A percentile compares a stretch with the other conserved stretches of the same genome.
These are phyloP conservation scores for Zaprionus kolodkinae DNA, from an alignment of 1,140 invertebrate species.

Conservation along the genomic window DNA sequence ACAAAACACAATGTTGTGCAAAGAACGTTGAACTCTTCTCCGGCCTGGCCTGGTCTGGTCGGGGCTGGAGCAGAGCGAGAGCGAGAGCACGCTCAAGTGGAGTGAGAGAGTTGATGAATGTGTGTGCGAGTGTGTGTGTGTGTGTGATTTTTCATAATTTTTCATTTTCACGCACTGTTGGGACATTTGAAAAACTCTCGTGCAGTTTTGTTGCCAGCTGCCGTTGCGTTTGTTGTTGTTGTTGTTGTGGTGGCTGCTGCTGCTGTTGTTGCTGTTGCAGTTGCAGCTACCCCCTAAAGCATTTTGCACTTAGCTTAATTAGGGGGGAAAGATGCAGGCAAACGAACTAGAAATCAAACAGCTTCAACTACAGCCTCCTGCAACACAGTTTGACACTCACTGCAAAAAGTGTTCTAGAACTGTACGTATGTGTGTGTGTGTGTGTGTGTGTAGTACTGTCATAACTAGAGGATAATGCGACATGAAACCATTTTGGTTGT, in stretches of 20 bases:
- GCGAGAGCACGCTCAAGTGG: constrained; percentile 25
- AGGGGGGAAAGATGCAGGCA: constrained; percentile 47
- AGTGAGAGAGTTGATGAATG: constrained; percentile 27
- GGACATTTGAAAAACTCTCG: constrained; percentile 74
- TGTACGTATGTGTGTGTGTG: constrained; percentile 4
- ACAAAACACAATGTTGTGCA: constrained; percentile 82
- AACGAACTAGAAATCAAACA: constrained; percentile 50
- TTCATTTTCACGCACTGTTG: constrained; percentile 80
- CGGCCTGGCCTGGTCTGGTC: constrained; percentile 31
- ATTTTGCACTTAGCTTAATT: constrained; percentile 76
- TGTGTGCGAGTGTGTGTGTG: constrained; percentile 20
- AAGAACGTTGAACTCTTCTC: constrained; percentile 76
- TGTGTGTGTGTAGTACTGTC: constrained; percentile 40
- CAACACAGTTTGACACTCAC: constrained; percentile 47
- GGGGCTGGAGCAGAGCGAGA: constrained; percentile 16
- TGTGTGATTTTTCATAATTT: constrained; percentile 70
- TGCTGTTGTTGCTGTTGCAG: constrained; percentile 7
- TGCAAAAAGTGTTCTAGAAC: constrained; percentile 5
- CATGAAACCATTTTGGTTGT: constrained; percentile 80
- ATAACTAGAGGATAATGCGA: constrained; percentile 82
- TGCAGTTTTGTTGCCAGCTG: constrained; percentile 62
- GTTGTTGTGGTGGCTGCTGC: not conserved
- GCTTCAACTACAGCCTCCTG: not conserved
- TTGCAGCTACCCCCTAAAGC: constrained; percentile 23
- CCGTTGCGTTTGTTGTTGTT: constrained; percentile 31